Evolutionary conservation across 2,113 vertebrate species (phyloP).

Genomic region (Macquaria ambigua): DNA sequence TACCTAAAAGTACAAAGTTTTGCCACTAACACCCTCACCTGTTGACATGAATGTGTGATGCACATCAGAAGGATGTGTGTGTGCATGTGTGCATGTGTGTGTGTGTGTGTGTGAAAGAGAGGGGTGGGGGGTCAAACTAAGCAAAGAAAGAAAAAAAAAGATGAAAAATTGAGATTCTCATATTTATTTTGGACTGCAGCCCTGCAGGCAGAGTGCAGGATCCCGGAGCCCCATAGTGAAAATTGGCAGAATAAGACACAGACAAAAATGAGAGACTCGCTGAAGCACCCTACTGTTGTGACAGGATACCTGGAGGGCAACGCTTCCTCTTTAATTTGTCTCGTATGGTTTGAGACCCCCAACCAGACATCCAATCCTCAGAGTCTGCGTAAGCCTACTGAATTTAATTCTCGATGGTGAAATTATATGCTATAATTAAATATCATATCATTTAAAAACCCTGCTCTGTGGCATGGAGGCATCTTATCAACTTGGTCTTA

Average conservation of each 20-base stretch:
- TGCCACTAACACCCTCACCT: slow-evolving; percentile 50
- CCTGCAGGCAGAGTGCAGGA: slow-evolving; percentile 57
- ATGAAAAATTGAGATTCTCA: slow-evolving; percentile 44
- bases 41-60: slow-evolving; percentile 53
- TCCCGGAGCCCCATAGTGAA: slow-evolving; percentile 67
- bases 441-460: slow-evolving; percentile 66
- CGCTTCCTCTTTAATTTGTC: slow-evolving; percentile 83
- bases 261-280: slow-evolving; percentile 73
- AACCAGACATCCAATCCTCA: slow-evolving; percentile 73
- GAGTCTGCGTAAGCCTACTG: slow-evolving; percentile 69
- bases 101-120: slow-evolving; percentile 5
- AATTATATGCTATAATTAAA: slow-evolving; percentile 80
- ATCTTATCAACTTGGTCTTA: slow-evolving; percentile 73
- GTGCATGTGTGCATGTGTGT: slow-evolving; percentile 1
- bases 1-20: background rate
- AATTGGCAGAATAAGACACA: slow-evolving; percentile 81
- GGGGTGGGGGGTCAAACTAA: slow-evolving; percentile 24
- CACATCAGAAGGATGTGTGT: background rate
- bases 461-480: slow-evolving; percentile 56
- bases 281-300: slow-evolving; percentile 78
- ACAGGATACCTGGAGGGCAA: slow-evolving; percentile 83
- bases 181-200: slow-evolving; percentile 56
- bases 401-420: slow-evolving; percentile 76
- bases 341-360: slow-evolving; percentile 79
- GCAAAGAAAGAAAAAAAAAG: slow-evolving; percentile 27